Percentiles rank a stretch among this genome's conserved stretches.
phyloP scores from a whole-genome alignment of 1,140 invertebrate genomes.

The Pseudomyrmex concolor region DNA sequence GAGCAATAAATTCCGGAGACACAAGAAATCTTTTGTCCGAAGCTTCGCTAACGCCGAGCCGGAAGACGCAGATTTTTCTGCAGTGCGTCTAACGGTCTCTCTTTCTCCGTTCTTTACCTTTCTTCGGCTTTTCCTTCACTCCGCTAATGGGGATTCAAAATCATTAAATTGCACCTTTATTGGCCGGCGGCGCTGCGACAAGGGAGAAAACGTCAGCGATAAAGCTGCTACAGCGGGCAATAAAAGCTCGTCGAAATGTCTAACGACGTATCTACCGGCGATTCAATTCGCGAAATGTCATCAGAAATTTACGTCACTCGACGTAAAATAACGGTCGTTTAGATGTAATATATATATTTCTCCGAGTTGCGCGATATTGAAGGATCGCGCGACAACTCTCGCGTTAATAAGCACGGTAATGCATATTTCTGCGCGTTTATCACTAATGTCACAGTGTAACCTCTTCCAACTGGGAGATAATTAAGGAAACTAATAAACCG shows the following conservation, averaged over 20 bases:
- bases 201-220: conserved; percentile 32
- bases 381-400: not conserved
- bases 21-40: conserved; percentile 21
- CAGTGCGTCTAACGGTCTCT: not conserved
- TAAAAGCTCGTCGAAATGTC: conserved; percentile 24
- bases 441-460: not conserved
- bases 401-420: not conserved
- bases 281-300: conserved; percentile 15
- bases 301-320: conserved; percentile 26
- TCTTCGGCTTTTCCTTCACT: not conserved
- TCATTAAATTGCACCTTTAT: conserved; percentile 57
- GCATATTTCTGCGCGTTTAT: not conserved
- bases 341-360: no score
- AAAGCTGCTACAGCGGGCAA: conserved; percentile 24
- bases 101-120: no score
- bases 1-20: conserved; percentile 38
- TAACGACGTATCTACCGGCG: not conserved
- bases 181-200: not conserved
- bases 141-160: conserved; percentile 44
- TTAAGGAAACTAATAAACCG: conserved; percentile 46
- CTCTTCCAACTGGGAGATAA: conserved; percentile 10
- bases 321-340: not conserved
- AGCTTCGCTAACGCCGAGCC: not conserved
- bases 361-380: not conserved
- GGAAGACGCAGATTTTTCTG: conserved; percentile 43